Evolutionary conservation across 2,888 invertebrate genomes (phyloP), one percentile per base, ranked within the genome.

Genomic region (Acanthoscelides obtectus): DNA sequence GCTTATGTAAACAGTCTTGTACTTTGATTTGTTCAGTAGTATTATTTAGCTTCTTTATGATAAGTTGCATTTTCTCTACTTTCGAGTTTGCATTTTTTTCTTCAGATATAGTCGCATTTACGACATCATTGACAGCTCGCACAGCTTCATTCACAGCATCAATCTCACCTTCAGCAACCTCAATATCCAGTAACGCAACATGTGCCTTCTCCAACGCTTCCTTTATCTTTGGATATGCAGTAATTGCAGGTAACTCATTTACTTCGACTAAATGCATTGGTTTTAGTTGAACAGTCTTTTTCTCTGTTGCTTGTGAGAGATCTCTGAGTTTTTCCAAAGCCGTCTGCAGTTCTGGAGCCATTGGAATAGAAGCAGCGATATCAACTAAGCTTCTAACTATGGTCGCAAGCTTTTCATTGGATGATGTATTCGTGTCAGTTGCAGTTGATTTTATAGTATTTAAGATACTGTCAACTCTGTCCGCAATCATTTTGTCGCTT

Each of bases 21-120:
- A 45, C 12, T 12, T 45, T 45, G 1, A 75, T 74, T 71, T 75
- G 73, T 69, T 69, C 71, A 21, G 73, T 72, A 27, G 70, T 74
- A 72, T 74, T 73, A 64, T 73, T 75, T 69, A 75, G 79, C 74
- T 74, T 78, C 71, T 76, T 75, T 73, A 72, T 72, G 68, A 45
- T 68, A 72, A 20, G 68, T 71, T 66, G 77, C 69, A 69, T 68
- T 73, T 74, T 45, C 66, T 66, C 65, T 2, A 67, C 45, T 66
- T 71, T 69, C 27, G 20, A 3, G 1, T 66, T 22, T 19, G 17
- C 17, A n/a, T 64, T 19, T 66, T 68, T 20, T 12, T 20, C 20
- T 68, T n/a, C 20, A 5, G 21, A 70, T 12, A 22, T 64, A 0
- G 22, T 27, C 25, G 22, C 22, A 21, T 21, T 21, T 64, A 12